phyloP scores from a whole-genome alignment of 2,113 vertebrate genomes.

The Apodemus sylvaticus region DNA sequence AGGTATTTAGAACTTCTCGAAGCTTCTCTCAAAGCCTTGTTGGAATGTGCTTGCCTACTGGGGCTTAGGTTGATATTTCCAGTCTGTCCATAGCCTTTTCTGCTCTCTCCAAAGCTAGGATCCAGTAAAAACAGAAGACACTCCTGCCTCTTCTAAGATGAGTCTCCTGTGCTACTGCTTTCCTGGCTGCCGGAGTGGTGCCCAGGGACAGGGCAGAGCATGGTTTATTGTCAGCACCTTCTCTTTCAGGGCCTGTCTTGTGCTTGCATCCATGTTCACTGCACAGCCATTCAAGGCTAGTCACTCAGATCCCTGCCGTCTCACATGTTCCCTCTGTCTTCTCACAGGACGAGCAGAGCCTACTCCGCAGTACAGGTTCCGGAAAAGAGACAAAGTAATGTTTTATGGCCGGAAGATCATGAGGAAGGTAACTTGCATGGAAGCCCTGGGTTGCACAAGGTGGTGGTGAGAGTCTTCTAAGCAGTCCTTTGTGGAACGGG shows the following conservation, averaged over 20 bases:
- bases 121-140: neutral
- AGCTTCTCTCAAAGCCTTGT: neutral
- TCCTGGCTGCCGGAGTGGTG: neutral
- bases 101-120: neutral
- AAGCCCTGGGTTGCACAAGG: neutral
- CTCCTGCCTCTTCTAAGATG: neutral
- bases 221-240: neutral
- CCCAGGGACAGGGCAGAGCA: neutral
- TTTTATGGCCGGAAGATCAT: conserved; percentile 97
- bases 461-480: neutral
- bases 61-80: neutral
- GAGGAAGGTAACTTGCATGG: conserved; percentile 89
- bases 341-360: conserved; percentile 87
- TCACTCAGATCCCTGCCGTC: neutral
- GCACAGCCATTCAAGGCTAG: neutral
- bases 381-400: conserved; percentile 96
- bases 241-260: neutral
- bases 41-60: neutral
- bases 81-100: neutral
- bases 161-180: neutral
- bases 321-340: neutral
- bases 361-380: conserved; percentile 92
- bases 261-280: neutral
- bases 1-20: neutral
- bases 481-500: too few relatives aligned